A percentile compares a stretch with the other conserved stretches of the same genome.
Evolutionary conservation across 2,797 vertebrate species (phyloP).

Genomic region (Pseudopleuronectes americanus): DNA sequence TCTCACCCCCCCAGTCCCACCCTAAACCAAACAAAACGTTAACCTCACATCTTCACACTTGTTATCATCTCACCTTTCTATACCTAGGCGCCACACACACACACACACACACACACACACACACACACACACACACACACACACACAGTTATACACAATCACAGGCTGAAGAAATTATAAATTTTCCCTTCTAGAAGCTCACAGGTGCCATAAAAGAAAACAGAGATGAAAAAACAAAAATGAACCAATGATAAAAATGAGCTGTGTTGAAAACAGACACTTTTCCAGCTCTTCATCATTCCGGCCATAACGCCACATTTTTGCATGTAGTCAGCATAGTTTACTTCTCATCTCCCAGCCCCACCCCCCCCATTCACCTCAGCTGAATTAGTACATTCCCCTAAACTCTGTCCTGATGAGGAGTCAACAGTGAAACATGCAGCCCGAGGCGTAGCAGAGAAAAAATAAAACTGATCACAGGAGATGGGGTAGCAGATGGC

Average conservation of each 20-base stretch:
- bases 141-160: background rate
- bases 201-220: slow-evolving; percentile 29
- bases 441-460: slow-evolving; percentile 25
- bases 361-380: slow-evolving; percentile 9
- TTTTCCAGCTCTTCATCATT: slow-evolving; percentile 10
- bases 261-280: slow-evolving; percentile 29
- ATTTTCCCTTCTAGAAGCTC: no score
- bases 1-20: no score
- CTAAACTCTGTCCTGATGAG: slow-evolving; percentile 47
- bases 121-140: no score
- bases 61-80: no score
- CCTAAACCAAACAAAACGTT: no score
- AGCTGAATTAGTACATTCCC: slow-evolving; percentile 28
- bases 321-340: slow-evolving; percentile 34
- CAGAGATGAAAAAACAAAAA: slow-evolving; percentile 29
- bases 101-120: no score
- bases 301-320: slow-evolving; percentile 28
- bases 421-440: slow-evolving; percentile 26
- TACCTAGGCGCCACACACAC: no score
- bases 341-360: background rate
- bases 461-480: slow-evolving; percentile 30
- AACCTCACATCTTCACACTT: no score
- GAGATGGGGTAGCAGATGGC: slow-evolving; percentile 55
- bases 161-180: slow-evolving; percentile 22
- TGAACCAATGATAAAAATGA: slow-evolving; percentile 42